A percentile compares a stretch with the other conserved stretches of the same genome.
phyloP scores from a whole-genome alignment of 2,888 invertebrate species.

The Omphaloscelis lunosa region DNA sequence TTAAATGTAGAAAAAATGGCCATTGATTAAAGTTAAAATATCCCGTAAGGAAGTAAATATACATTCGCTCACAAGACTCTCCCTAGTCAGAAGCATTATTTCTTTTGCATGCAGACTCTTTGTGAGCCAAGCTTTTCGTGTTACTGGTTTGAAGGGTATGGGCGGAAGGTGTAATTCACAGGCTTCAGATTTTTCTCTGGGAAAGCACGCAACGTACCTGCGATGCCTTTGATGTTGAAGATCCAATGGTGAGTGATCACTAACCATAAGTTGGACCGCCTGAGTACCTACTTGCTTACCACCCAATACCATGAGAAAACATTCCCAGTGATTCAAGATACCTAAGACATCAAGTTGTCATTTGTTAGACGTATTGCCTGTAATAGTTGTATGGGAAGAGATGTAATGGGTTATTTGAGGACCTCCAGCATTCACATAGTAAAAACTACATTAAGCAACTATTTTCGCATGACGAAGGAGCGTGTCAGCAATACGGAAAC shows the following conservation, averaged over 20 bases:
- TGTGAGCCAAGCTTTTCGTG: background rate
- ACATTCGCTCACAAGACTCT: too few relatives aligned
- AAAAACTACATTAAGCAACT: slow-evolving; percentile 47
- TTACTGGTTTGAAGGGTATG: too few relatives aligned
- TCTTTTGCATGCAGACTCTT: background rate
- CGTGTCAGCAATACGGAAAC: slow-evolving; percentile 50
- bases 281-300: background rate
- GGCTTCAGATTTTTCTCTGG: background rate
- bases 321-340: slow-evolving; percentile 1
- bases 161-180: background rate
- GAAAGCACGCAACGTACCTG: background rate
- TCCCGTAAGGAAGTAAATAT: background rate
- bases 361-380: slow-evolving; percentile 18
- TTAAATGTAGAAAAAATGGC: background rate
- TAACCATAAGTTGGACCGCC: background rate
- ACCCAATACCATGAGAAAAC: background rate
- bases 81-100: background rate
- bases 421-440: slow-evolving; percentile 33
- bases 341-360: background rate
- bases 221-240: background rate
- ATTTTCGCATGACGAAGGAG: slow-evolving; percentile 55
- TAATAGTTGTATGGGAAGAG: slow-evolving; percentile 46
- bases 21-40: background rate
- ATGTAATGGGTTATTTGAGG: slow-evolving; percentile 22
- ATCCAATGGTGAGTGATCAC: background rate